Conservation (phyloP, 2,888 invertebrate genomes). For the Podabrus alpinus region DNA sequence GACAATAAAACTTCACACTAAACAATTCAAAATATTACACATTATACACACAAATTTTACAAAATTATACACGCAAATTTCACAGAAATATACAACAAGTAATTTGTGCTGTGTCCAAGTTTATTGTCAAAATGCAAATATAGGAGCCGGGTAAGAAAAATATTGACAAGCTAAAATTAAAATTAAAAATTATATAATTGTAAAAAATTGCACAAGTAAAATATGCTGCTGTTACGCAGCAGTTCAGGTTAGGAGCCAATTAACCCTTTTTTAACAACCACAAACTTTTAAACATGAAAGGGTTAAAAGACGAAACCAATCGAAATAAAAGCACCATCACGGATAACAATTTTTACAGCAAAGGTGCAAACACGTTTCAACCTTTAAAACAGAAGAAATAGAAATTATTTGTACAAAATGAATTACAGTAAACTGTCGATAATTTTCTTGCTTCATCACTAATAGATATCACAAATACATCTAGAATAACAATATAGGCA, state of each 20-base stretch:
- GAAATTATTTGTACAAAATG: not conserved
- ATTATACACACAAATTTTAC: not conserved
- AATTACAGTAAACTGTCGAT: not conserved
- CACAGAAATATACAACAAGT: not conserved
- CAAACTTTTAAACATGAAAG: not conserved
- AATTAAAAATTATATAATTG: not conserved
- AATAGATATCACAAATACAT: slow-evolving; percentile 1
- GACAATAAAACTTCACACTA: not conserved
- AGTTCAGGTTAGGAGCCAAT: not conserved
- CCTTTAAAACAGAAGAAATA: not conserved
- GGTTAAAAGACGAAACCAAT: not conserved
- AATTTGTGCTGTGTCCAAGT: not conserved
- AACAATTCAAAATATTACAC: not conserved
- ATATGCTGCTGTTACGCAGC: not conserved
- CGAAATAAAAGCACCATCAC: not conserved
- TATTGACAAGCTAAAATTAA: not conserved
- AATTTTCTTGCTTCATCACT: not conserved
- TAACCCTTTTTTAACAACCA: not conserved
- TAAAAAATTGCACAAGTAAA: not conserved
- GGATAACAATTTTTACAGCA: not conserved
- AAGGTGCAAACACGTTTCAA: not conserved
- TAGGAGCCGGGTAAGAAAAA: not conserved
- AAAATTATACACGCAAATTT: not conserved
- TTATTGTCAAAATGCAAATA: not conserved
- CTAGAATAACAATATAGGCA: not conserved